Evolutionary conservation across 2,797 vertebrate species (phyloP).

Genomic region (Darevskia nairensis): DNA sequence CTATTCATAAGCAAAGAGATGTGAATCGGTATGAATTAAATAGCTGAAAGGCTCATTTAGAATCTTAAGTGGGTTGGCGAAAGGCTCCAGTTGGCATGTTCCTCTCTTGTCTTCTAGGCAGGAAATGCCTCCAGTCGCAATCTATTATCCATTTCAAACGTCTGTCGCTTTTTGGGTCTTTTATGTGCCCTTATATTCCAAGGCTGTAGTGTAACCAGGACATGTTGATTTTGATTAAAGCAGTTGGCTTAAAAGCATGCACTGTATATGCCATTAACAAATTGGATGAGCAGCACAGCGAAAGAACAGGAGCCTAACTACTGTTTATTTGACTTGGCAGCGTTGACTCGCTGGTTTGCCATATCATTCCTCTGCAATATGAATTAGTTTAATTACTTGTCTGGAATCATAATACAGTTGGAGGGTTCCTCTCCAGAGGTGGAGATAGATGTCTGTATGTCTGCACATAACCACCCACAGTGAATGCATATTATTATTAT

Average conservation of each 20-base stretch:
- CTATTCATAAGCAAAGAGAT: slow-evolving; percentile 51
- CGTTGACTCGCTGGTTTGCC: slow-evolving; percentile 12
- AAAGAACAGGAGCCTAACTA: slow-evolving; percentile 25
- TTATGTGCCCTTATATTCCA: slow-evolving; percentile 20
- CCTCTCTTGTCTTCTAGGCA: slow-evolving; percentile 43
- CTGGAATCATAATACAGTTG: slow-evolving; percentile 75
- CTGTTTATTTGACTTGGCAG: slow-evolving; percentile 39
- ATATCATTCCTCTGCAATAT: slow-evolving; percentile 21
- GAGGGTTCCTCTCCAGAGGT: slow-evolving; percentile 42
- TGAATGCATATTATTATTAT: background rate
- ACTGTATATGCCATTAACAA: slow-evolving; percentile 20
- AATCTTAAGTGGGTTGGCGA: slow-evolving; percentile 68
- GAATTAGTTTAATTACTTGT: slow-evolving; percentile 42
- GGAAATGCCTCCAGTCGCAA: slow-evolving; percentile 63
- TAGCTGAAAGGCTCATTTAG: slow-evolving; percentile 60
- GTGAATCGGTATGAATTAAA: slow-evolving; percentile 67
- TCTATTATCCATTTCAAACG: slow-evolving; percentile 51
- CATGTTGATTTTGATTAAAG: slow-evolving; percentile 38
- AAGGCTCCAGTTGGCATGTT: slow-evolving; percentile 63
- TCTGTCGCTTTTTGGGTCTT: slow-evolving; percentile 54
- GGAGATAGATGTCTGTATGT: background rate
- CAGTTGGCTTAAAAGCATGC: slow-evolving; percentile 26
- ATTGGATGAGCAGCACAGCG: slow-evolving; percentile 17
- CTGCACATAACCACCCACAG: background rate
- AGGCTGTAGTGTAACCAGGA: slow-evolving; percentile 28